Percentiles rank a stretch among this genome's conserved stretches.
Evolutionary conservation across 1,140 invertebrate genomes (phyloP).

Genomic region (Metaphire vulgaris): DNA sequence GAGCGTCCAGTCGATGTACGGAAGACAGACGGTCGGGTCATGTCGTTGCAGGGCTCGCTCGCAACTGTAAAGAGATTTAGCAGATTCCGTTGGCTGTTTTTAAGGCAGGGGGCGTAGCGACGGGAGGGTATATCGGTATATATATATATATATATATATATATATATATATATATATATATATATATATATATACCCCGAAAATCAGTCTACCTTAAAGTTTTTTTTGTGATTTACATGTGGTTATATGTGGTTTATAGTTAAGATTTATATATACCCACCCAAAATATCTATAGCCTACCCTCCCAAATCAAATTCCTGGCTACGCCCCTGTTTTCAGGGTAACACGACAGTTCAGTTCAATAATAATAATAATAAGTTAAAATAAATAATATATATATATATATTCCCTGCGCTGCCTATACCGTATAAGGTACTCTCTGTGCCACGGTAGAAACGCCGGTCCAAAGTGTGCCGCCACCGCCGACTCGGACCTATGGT

Average conservation of each 20-base stretch:
- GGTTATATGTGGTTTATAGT: too few relatives aligned
- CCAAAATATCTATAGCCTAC: too few relatives aligned
- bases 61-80: slow-evolving; percentile 2
- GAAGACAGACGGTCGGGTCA: neutral
- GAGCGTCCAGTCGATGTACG: slow-evolving; percentile 8
- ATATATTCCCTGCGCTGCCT: neutral
- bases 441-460: slow-evolving; percentile 41
- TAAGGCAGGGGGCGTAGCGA: neutral
- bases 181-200: neutral
- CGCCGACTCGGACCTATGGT: slow-evolving; percentile 39
- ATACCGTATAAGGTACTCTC: slow-evolving; percentile 22
- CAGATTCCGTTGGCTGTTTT: neutral
- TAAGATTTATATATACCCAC: too few relatives aligned
- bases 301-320: too few relatives aligned
- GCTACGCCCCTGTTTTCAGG: too few relatives aligned
- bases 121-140: too few relatives aligned
- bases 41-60: slow-evolving; percentile 14
- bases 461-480: slow-evolving; percentile 39
- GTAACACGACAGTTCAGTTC: too few relatives aligned
- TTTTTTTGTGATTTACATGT: too few relatives aligned
- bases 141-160: neutral
- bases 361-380: too few relatives aligned
- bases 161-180: neutral
- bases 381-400: neutral
- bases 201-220: too few relatives aligned